phyloP scores from a whole-genome alignment of 2,797 vertebrate species.

The Manis javanica region DNA sequence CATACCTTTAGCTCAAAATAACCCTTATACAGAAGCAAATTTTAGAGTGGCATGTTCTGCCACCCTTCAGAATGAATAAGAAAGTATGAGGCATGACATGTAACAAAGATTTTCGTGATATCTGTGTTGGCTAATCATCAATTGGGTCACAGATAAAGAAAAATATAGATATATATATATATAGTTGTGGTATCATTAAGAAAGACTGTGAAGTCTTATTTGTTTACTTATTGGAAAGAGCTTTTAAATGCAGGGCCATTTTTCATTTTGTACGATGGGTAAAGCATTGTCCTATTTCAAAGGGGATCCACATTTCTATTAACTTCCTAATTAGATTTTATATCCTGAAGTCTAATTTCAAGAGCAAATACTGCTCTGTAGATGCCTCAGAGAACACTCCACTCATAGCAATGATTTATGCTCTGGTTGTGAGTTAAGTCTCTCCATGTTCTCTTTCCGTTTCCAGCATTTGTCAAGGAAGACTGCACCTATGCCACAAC shows the following conservation, averaged over 20 bases:
- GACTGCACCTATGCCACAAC: background rate
- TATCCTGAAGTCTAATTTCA: conserved; percentile 57
- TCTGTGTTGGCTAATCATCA: background rate
- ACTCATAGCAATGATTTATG: background rate
- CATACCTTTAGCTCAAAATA: background rate
- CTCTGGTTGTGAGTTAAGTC: background rate
- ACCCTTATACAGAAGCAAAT: background rate
- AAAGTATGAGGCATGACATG: background rate
- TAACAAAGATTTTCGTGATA: background rate
- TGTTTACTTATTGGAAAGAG: background rate
- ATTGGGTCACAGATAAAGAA: background rate
- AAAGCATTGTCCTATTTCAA: conserved; percentile 35
- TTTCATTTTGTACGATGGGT: conserved; percentile 51
- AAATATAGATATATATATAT: background rate
- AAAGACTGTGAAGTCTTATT: background rate
- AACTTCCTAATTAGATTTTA: conserved; percentile 65
- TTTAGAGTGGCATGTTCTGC: background rate
- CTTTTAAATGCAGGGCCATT: background rate
- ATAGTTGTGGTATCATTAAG: background rate
- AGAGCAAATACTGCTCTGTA: conserved; percentile 46
- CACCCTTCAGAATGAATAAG: background rate
- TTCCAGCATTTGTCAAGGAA: conserved; percentile 6
- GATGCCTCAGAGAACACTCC: background rate
- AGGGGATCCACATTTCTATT: conserved; percentile 57
- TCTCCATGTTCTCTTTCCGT: background rate